Evolutionary conservation across 2,797 vertebrate species (phyloP).

Genomic region (Peromyscus melanophrys): DNA sequence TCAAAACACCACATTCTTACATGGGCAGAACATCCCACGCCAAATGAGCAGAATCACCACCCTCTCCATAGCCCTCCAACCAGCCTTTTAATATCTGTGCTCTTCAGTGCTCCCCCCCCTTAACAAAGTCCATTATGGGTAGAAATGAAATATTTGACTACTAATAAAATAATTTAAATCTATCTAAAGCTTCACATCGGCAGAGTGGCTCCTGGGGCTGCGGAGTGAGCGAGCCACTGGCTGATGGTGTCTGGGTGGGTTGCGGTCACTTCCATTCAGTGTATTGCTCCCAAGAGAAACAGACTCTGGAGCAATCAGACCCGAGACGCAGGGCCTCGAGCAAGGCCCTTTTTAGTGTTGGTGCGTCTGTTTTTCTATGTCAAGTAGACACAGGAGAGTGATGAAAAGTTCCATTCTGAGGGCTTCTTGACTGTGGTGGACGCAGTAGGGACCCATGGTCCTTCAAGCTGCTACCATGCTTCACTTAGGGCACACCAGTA

Average conservation of each 20-base stretch:
- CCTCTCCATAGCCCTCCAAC: not conserved
- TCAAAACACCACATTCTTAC: slow-evolving; percentile 35
- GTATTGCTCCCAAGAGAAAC: fast-evolving
- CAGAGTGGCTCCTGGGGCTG: not conserved
- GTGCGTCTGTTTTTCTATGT: not conserved
- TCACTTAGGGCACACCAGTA: not conserved
- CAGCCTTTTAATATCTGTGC: slow-evolving; percentile 49
- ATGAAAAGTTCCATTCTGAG: not conserved
- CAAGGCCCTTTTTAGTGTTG: not conserved
- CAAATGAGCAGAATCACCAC: not conserved
- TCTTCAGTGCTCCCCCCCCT: slow-evolving; percentile 63
- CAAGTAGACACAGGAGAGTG: not conserved
- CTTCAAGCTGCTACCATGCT: fast-evolving
- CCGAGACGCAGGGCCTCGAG: fast-evolving
- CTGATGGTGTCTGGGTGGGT: fast-evolving
- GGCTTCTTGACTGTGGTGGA: not conserved
- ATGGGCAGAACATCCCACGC: no score
- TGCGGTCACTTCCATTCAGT: not conserved
- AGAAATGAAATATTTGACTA: slow-evolving; percentile 75
- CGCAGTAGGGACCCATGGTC: not conserved
- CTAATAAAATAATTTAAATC: slow-evolving; percentile 74
- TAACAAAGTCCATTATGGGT: slow-evolving; percentile 66
- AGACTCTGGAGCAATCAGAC: not conserved
- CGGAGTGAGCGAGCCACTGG: not conserved
- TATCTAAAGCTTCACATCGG: slow-evolving; percentile 50